Base-by-base conservation (phyloP, 1,140 invertebrate genomes). In the Tribolium castaneum region DNA sequence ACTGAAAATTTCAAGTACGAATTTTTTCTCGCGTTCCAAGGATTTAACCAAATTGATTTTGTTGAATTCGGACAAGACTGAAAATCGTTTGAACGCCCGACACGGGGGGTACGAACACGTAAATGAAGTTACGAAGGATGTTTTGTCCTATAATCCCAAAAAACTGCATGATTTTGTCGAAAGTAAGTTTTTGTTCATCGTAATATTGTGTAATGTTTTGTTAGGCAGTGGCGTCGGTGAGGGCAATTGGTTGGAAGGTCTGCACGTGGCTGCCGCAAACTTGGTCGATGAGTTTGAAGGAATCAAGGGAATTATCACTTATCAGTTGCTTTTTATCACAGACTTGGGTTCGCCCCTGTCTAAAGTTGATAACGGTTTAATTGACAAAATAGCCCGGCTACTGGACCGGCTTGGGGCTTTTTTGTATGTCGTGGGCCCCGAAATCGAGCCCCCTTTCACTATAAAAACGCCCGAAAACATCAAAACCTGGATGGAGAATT, bases 341-440 rank as follows among this genome's bases (percentile, higher is more conserved):
- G 75, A 79, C 12, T 75, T 81, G 9, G 34, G 50, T 22, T 49
- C 35, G 56, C 16, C 56, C 30, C 34, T 14, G 6, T 12, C 10
- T 9, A 30, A 54, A 12, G 5, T 19, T 13, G 50, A 73, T 56
- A 10, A 35, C 59, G 50, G 7, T 35, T 39, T 70, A 52, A 9
- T 78, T 3, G 1, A 80, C 19, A 56, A 12, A 12, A 52, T 80
- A 7, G 73, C 75, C 0, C 6, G 70, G 6, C 14, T 74, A 34
- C 3, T 80, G 10, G 78, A 75, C 2, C 16, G 71, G n/a, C 25
- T 75, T 70, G 30, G 78, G 7, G 81, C 81, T 14, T 82, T 78
- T 70, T 25, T 82, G 3, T 82, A 81, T 59, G 76, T 82, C 54
- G 72, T 82, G 19, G 81, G 81, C 12, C 81, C 80, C 6, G 30